These are phyloP conservation scores for Euplagia quadripunctaria DNA, from an alignment of 2,888 invertebrate genomes.

Conservation along the genomic window DNA sequence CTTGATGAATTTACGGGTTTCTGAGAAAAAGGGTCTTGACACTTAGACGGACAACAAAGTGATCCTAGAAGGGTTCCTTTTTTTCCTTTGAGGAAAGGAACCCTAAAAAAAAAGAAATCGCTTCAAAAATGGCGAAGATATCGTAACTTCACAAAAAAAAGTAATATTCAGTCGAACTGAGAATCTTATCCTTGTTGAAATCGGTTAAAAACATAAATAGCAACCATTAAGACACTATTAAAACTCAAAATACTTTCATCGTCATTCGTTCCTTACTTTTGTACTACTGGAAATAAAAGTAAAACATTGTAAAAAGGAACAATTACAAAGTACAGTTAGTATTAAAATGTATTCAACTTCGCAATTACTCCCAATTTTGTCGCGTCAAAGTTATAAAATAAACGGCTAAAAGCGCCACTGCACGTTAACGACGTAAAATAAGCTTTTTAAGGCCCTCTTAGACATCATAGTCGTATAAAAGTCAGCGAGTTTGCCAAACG, in stretches of 20 bases:
- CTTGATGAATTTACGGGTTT: no score
- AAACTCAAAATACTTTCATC: not conserved
- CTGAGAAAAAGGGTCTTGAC: no score
- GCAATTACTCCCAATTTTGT: conserved; percentile 8
- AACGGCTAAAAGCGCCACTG: conserved; percentile 14
- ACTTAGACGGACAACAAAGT: no score
- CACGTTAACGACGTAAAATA: conserved; percentile 30
- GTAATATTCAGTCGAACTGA: no score
- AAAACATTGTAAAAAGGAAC: not conserved
- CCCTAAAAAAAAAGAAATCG: no score
- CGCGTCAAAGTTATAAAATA: conserved; percentile 18
- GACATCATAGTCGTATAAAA: conserved; percentile 28
- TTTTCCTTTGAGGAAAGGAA: no score
- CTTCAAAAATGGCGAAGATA: no score
- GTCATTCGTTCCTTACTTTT: not conserved
- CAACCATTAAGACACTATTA: not conserved
- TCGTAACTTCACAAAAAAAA: no score
- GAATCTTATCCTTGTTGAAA: no score
- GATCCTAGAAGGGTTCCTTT: no score
- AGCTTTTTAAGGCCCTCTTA: conserved; percentile 20
- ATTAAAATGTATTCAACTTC: not conserved
- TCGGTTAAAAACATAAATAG: no score
- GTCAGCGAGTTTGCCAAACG: conserved; percentile 33
- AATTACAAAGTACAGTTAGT: conserved; percentile 1
- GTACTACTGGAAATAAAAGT: conserved; percentile 1